Percentiles rank a stretch among this genome's conserved stretches.
These are phyloP conservation scores for Ageneiosus marmoratus DNA, from an alignment of 2,113 vertebrate genomes.

Conservation along the genomic window DNA sequence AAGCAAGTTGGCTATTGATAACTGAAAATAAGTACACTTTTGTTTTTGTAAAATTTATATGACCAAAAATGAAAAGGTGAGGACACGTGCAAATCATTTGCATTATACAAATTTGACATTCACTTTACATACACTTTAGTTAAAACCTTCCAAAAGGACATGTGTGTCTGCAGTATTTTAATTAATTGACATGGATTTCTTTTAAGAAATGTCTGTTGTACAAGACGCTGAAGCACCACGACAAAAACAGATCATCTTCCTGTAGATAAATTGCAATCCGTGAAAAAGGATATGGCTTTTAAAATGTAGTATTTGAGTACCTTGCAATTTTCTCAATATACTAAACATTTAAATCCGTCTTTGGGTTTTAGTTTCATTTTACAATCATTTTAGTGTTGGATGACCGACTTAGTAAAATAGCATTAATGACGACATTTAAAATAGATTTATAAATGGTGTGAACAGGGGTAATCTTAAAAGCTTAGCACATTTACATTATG, in stretches of 20 bases:
- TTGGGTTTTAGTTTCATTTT: conserved; percentile 67
- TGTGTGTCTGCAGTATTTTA: not conserved
- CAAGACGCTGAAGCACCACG: conserved; percentile 61
- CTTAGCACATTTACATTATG: conserved; percentile 77
- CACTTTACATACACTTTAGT: conserved; percentile 57
- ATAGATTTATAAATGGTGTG: conserved; percentile 72
- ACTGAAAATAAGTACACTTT: conserved; percentile 32
- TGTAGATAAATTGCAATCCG: conserved; percentile 73
- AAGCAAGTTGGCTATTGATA: conserved; percentile 47
- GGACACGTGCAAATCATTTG: conserved; percentile 61
- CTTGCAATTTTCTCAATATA: conserved; percentile 63
- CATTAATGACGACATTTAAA: conserved; percentile 62
- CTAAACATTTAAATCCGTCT: conserved; percentile 69
- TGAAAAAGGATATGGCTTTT: conserved; percentile 68
- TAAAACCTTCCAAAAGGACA: not conserved
- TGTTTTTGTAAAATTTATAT: conserved; percentile 2
- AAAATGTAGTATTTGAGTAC: conserved; percentile 70
- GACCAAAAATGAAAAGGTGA: conserved; percentile 20
- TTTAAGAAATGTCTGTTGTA: conserved; percentile 62
- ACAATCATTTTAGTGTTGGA: conserved; percentile 72
- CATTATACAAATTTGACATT: conserved; percentile 76
- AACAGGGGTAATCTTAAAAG: conserved; percentile 67
- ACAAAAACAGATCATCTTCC: conserved; percentile 67
- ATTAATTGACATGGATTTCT: conserved; percentile 53
- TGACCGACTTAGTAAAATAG: conserved; percentile 72